phyloP scores from a whole-genome alignment of 2,113 vertebrate species.

The Edolisoma coerulescens region DNA sequence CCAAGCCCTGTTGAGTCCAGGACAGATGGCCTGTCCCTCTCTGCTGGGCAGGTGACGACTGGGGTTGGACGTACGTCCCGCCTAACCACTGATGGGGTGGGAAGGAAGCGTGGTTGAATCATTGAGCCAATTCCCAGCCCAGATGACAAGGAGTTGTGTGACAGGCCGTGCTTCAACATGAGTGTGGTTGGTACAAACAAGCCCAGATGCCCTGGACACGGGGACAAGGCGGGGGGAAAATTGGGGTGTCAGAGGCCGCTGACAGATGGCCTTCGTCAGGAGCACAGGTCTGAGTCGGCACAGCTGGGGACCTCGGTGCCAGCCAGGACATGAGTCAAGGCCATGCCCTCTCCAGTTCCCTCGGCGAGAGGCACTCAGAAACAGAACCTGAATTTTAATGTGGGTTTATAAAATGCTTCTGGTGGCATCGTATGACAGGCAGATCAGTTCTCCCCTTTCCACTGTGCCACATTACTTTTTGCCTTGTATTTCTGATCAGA shows the following conservation, averaged over 20 bases:
- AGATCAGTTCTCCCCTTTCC: not conserved
- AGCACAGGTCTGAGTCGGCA: not conserved
- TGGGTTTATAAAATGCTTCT: not conserved
- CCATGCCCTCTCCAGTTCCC: not conserved
- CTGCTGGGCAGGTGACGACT: not conserved
- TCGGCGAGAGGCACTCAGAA: not conserved
- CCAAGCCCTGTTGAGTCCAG: not conserved
- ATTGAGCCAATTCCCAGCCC: not conserved
- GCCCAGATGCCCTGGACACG: not conserved
- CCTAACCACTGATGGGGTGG: not conserved
- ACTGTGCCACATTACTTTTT: not conserved
- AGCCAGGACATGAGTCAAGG: not conserved
- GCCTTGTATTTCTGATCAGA: not conserved
- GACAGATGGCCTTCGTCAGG: not conserved
- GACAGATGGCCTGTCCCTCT: not conserved
- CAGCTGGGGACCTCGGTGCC: not conserved
- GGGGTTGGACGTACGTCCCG: not conserved
- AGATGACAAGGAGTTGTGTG: not conserved
- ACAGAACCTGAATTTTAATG: not conserved
- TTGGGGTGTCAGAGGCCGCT: not conserved
- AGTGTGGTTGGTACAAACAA: not conserved
- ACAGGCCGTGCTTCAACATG: not conserved
- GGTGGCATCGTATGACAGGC: not conserved
- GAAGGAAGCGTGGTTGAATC: not conserved
- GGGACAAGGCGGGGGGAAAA: not conserved